Conservation (phyloP, 2,797 vertebrate genomes). For the Alosa sapidissima region DNA sequence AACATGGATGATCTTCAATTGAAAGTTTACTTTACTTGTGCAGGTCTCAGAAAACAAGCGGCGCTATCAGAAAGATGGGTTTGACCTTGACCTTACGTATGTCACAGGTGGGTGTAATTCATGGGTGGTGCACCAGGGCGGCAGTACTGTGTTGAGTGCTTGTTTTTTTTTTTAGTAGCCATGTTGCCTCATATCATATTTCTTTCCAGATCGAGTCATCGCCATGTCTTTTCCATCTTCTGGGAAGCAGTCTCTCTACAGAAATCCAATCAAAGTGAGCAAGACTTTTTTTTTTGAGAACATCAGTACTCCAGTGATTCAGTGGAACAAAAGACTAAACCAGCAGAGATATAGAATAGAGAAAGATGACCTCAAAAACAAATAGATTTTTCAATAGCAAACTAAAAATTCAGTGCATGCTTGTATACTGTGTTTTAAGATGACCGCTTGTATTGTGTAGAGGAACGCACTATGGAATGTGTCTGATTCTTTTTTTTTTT, state of each 20-base stretch:
- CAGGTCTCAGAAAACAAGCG: constrained; percentile 96
- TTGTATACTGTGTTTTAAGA: neutral
- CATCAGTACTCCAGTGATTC: neutral
- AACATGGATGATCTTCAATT: neutral
- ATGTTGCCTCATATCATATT: neutral
- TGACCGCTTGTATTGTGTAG: neutral
- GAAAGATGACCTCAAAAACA: neutral
- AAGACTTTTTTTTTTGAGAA: neutral
- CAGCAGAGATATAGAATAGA: neutral
- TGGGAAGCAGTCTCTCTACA: constrained; percentile 89
- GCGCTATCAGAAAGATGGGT: constrained; percentile 90
- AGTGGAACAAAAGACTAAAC: neutral
- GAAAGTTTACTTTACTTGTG: neutral
- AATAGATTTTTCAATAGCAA: neutral
- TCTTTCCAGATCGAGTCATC: constrained; percentile 84
- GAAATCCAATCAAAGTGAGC: constrained; percentile 89
- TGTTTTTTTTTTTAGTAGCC: neutral
- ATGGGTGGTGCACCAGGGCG: neutral
- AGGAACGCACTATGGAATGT: neutral
- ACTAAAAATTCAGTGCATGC: neutral
- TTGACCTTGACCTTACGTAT: constrained; percentile 96
- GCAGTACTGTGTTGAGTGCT: constrained; percentile 13
- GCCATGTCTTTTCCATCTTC: constrained; percentile 98
- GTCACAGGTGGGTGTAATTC: constrained; percentile 80
- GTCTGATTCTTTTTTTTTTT: neutral